Percentiles rank a stretch among this genome's conserved stretches.
Evolutionary conservation across 2,113 vertebrate genomes (phyloP).

Genomic region (Dicrurus megarhynchus): DNA sequence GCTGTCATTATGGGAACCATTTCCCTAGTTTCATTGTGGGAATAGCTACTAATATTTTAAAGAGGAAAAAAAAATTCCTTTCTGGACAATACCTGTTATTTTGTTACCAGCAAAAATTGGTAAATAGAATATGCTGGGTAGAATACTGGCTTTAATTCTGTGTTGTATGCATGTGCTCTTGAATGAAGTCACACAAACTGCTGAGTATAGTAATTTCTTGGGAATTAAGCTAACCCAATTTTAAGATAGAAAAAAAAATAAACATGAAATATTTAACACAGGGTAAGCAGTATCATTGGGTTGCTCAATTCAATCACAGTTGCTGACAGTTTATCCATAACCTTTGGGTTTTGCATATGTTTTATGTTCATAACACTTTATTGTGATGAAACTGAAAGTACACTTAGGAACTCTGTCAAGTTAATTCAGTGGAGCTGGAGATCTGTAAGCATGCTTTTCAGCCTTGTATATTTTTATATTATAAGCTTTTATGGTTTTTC

Average conservation of each 20-base stretch:
- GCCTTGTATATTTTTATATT: not conserved
- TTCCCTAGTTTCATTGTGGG: not conserved
- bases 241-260: not conserved
- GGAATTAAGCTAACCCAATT: not conserved
- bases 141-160: not conserved
- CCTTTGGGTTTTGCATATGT: not conserved
- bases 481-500: conserved; percentile 5
- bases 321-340: not conserved
- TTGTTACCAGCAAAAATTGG: not conserved
- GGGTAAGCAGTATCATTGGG: not conserved
- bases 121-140: not conserved
- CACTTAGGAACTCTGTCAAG: not conserved
- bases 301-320: not conserved
- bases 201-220: not conserved
- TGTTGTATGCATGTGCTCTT: not conserved
- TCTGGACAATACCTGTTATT: not conserved
- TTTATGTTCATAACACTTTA: not conserved
- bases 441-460: not conserved
- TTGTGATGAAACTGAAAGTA: not conserved
- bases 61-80: not conserved
- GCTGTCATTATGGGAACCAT: not conserved
- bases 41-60: not conserved
- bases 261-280: not conserved
- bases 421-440: not conserved
- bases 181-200: not conserved